phyloP scores from a whole-genome alignment of 2,797 vertebrate species.

The Lerista edwardsae region DNA sequence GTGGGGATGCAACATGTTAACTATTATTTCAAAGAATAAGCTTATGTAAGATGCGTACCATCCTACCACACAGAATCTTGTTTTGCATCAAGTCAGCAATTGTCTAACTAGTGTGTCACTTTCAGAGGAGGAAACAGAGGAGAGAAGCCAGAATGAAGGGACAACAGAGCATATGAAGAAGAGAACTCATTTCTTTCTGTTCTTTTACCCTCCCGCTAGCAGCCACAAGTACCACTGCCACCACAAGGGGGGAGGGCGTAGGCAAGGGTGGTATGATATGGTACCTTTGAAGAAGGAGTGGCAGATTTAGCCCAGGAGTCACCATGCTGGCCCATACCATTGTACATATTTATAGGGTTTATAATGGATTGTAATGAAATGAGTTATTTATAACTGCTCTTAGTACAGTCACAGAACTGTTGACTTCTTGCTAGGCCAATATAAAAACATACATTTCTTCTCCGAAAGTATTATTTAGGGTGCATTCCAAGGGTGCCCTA shows the following conservation, averaged over 20 bases:
- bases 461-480: background rate
- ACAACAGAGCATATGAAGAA: background rate
- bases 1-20: background rate
- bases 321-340: background rate
- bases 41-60: background rate
- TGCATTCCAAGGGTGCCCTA: too few species aligned
- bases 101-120: background rate
- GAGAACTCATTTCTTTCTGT: background rate
- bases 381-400: background rate
- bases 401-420: background rate
- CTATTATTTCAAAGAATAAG: background rate
- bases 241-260: too few species aligned
- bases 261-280: background rate
- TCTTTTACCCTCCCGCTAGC: background rate
- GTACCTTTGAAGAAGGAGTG: background rate
- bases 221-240: background rate
- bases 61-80: background rate
- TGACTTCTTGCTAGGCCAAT: conserved; percentile 13
- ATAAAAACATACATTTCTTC: background rate
- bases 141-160: background rate
- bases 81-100: background rate
- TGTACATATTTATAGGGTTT: background rate
- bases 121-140: background rate
- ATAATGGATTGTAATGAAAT: conserved; percentile 8
- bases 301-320: background rate